Evolutionary conservation across 35 echinoderm and acorn worm species (phyloP), one percentile per base, ranked within the genome.

Genomic region (Diadema setosum): DNA sequence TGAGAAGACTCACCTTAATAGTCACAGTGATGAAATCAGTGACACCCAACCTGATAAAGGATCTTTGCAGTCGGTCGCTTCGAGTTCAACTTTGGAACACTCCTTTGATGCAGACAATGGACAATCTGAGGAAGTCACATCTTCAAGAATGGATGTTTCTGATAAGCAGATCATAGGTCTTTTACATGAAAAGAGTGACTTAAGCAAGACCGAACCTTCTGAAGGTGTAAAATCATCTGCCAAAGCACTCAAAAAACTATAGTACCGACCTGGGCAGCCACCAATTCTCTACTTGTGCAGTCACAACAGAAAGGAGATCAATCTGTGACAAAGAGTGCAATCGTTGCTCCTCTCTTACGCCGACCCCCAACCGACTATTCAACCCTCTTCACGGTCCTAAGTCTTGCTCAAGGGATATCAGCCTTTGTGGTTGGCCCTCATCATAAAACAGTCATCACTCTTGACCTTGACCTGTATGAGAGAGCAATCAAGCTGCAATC

Each of bases 391-490:
- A 88, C 86, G 60, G 45, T 80, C 27, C 42, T 81, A 6, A 40
- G 67, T 9, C 70, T 81, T 12, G 70, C 86, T 58, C 70, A 88
- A 88, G 86, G 48, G 3, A 88, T 88, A 55, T 88, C 86, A 37
- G 26, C 70, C 42, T 34, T 25, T 76, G 85, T 80, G 3, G 86
- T 88, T 24, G 86, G 86, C 81, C 55, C 70, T 21, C 23, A 88
- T 80, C 39, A 42, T 0, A 76, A 88, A 60, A 80, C 86, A 29
- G 70, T 80, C 0, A 88, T 88, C 16, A 88, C 86, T 3, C 70
- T 88, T 36, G 86, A 88, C 60, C 44, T 88, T 6, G 86, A 88
- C 70, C 42, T 88, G 21, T 81, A 88, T 88, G 86, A 88, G 31
- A 76, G 86, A 42, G 86, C 86, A 60, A 9, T 81, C 17, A 88